Base-by-base conservation (phyloP, 2,888 invertebrate genomes). In the Parochlus steinenii region DNA sequence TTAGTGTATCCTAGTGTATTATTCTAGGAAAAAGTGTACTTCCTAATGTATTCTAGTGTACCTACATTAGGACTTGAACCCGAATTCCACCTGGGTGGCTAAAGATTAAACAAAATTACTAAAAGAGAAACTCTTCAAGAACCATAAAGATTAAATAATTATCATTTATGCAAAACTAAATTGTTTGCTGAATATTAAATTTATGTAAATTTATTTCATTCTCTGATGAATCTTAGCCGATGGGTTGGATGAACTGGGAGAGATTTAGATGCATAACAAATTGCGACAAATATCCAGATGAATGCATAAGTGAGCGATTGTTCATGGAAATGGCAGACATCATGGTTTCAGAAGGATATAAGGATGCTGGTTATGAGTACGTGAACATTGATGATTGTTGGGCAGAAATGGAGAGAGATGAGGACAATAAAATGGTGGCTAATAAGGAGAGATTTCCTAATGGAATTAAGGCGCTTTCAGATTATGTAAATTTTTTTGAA, bases 371-470 rank as follows among this genome's bases (percentile, higher is more conserved):
- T 1, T 83, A 83, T 51, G 64, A 75, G 42, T 79, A 79, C 47
- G 56, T 79, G 1, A 73, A 71, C 32, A 70, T 79, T 30, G 79
- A 80, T 44, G 79, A 82, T 54, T 82, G 82, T 51, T 82, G 82
- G 82, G 53, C 76, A 48, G 71, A 73, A 45, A 65, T 61, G 45
- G 48, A 65, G 8, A 58, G 82, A 24, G 73, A 72, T 29, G 46
- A 54, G 4, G 60, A 65, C 2, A 69, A 74, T 0, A 62, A 64
- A 33, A 58, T 83, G 31, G 66, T 71, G 28, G 64, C 78, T 0
- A 75, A 81, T 49, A 65, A 62, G 11, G 46, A 63, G 31, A 62
- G 82, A 33, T 83, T 83, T 49, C 80, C 81, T 0, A 66, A 58
- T 44, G 83, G 82, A 10, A 74, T 83, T 45, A 73, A 73, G 45